Percentiles rank a stretch among this genome's conserved stretches.
phyloP scores from a whole-genome alignment of 2,797 vertebrate genomes.

The Ptychobarbus kaznakovi region DNA sequence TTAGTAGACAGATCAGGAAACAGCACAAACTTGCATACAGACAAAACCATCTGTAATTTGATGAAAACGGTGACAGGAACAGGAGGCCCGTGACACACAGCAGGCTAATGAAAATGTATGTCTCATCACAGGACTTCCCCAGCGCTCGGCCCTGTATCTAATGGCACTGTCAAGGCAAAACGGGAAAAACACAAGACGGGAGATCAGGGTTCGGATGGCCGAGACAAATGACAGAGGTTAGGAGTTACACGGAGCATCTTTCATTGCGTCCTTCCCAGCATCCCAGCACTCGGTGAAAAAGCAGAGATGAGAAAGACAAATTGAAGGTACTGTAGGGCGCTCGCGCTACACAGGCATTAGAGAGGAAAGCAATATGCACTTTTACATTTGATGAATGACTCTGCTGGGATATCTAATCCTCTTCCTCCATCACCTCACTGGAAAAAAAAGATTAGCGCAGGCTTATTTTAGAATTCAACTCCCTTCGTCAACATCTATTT shows the following conservation, averaged over 20 bases:
- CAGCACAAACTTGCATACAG: background rate
- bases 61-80: background rate
- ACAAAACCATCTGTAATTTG: background rate
- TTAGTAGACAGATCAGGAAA: background rate
- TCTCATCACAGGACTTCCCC: constrained; percentile 20
- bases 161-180: constrained; percentile 28
- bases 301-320: constrained; percentile 35
- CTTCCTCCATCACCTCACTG: constrained; percentile 36
- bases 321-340: constrained; percentile 23
- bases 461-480: constrained; percentile 50
- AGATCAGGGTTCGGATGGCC: constrained; percentile 15
- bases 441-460: constrained; percentile 32
- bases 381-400: constrained; percentile 56
- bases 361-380: constrained; percentile 50
- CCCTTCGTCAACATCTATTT: constrained; percentile 52
- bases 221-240: constrained; percentile 45
- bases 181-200: constrained; percentile 20
- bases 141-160: background rate
- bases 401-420: constrained; percentile 51
- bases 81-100: background rate
- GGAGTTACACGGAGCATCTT: constrained; percentile 30
- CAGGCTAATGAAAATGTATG: constrained; percentile 3
- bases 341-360: constrained; percentile 45
- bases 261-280: constrained; percentile 36
- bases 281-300: constrained; percentile 12